Evolutionary conservation across 92 coral and sea anemone genomes (phyloP).

Genomic region (Epizoanthus scotinus): DNA sequence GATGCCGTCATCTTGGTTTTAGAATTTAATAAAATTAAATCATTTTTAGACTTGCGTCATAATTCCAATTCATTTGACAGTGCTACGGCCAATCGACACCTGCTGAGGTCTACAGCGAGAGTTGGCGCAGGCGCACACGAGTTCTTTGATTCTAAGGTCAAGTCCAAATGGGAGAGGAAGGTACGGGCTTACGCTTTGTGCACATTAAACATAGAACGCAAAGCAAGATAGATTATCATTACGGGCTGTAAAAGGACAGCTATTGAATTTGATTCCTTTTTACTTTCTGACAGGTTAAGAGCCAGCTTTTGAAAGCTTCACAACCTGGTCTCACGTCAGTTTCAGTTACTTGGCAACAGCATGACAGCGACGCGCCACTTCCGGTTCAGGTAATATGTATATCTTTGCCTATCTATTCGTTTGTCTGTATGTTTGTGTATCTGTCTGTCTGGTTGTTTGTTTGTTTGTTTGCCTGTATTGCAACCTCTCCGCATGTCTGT

Average conservation of each 20-base stretch:
- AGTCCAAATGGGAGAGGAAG: slow-evolving; percentile 95
- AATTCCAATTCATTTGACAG: slow-evolving; percentile 28
- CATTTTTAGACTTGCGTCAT: not conserved
- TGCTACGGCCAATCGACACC: slow-evolving; percentile 85
- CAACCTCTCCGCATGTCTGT: not conserved
- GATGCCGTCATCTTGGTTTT: not conserved
- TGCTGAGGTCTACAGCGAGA: slow-evolving; percentile 83
- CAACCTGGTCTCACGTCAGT: slow-evolving; percentile 98
- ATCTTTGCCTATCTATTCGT: not conserved
- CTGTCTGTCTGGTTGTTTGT: not conserved
- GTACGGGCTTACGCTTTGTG: slow-evolving; percentile 36
- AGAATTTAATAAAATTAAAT: not conserved
- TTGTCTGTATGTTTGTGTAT: not conserved
- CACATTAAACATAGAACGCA: not conserved
- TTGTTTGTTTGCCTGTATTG: not conserved
- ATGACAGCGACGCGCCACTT: slow-evolving; percentile 70
- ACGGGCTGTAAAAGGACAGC: not conserved
- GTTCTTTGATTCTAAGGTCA: slow-evolving; percentile 82
- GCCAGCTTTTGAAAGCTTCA: slow-evolving; percentile 74
- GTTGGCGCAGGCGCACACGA: slow-evolving; percentile 95
- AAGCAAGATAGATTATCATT: not conserved
- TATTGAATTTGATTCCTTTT: not conserved
- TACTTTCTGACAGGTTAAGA: slow-evolving; percentile 52
- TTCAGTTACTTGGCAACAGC: slow-evolving; percentile 97
- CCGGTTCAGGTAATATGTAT: slow-evolving; percentile 68